Evolutionary conservation across 2,888 invertebrate species (phyloP).

Genomic region (Orthosia gracilis): DNA sequence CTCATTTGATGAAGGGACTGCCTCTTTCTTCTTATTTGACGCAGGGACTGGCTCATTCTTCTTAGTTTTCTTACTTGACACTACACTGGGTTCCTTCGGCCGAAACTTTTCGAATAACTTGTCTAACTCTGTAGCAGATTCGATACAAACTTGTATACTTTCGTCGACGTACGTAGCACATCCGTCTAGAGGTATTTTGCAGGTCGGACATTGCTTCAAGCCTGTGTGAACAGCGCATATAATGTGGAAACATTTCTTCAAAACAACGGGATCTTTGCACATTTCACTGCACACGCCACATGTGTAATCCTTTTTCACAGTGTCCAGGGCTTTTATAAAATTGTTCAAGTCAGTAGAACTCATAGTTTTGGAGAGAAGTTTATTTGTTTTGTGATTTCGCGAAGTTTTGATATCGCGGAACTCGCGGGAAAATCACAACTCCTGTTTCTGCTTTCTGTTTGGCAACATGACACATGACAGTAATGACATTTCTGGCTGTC

Average conservation of each 20-base stretch:
- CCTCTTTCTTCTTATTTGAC: conserved; percentile 26
- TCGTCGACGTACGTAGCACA: conserved; percentile 76
- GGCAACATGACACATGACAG: conserved; percentile 13
- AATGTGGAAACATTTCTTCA: conserved; percentile 86
- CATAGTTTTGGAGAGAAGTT: conserved; percentile 68
- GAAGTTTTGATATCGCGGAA: conserved; percentile 58
- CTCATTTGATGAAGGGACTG: conserved; percentile 12
- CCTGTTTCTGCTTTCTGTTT: conserved; percentile 7
- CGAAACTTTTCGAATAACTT: conserved; percentile 74
- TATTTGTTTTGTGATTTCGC: background rate
- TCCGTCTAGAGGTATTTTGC: conserved; percentile 75
- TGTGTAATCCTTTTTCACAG: conserved; percentile 79
- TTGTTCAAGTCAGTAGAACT: conserved; percentile 71
- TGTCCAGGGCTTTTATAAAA: conserved; percentile 81
- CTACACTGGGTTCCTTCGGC: conserved; percentile 52
- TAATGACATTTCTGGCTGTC: conserved; percentile 11
- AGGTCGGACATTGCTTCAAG: conserved; percentile 80
- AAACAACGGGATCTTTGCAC: conserved; percentile 82
- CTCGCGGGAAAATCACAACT: conserved; percentile 50
- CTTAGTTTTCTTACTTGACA: conserved; percentile 34
- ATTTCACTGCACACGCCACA: conserved; percentile 82
- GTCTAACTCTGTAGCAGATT: conserved; percentile 76
- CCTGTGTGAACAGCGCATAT: conserved; percentile 83
- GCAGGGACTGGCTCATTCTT: conserved; percentile 22
- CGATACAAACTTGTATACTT: conserved; percentile 74